phyloP scores from a whole-genome alignment of 2,888 invertebrate species.

The Plutella xylostella region DNA sequence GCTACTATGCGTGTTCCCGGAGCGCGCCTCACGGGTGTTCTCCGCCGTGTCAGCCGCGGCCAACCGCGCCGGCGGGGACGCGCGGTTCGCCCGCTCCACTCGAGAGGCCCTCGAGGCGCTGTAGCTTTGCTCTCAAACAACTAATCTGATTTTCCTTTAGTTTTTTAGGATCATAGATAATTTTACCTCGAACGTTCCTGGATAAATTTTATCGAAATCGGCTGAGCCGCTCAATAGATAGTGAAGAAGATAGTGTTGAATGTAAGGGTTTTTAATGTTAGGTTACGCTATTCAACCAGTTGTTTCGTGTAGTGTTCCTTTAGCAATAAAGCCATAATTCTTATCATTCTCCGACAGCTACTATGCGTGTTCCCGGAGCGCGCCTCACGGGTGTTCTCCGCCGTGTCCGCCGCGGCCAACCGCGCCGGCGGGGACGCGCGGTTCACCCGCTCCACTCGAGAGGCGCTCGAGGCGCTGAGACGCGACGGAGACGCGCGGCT shows the following conservation, averaged over 20 bases:
- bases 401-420: conserved; percentile 71
- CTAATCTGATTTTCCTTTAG: no score
- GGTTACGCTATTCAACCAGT: no score
- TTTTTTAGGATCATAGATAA: no score
- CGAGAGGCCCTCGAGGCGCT: conserved; percentile 67
- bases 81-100: conserved; percentile 65
- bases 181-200: no score
- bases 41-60: conserved; percentile 73
- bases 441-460: conserved; percentile 64
- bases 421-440: conserved; percentile 72
- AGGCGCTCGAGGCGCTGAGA: conserved; percentile 62
- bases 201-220: no score
- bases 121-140: no score
- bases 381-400: conserved; percentile 76
- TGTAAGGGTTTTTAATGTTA: no score
- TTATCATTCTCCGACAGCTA: conserved; percentile 68
- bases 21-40: conserved; percentile 75
- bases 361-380: conserved; percentile 78
- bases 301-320: no score
- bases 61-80: conserved; percentile 71
- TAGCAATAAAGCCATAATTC: no score
- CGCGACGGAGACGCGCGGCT: conserved; percentile 63
- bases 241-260: no score
- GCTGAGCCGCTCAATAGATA: no score
- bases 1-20: conserved; percentile 79